A percentile compares a stretch with the other conserved stretches of the same genome.
These are phyloP conservation scores for Platycnemis pennipes DNA, from an alignment of 2,888 invertebrate species.

Conservation along the genomic window DNA sequence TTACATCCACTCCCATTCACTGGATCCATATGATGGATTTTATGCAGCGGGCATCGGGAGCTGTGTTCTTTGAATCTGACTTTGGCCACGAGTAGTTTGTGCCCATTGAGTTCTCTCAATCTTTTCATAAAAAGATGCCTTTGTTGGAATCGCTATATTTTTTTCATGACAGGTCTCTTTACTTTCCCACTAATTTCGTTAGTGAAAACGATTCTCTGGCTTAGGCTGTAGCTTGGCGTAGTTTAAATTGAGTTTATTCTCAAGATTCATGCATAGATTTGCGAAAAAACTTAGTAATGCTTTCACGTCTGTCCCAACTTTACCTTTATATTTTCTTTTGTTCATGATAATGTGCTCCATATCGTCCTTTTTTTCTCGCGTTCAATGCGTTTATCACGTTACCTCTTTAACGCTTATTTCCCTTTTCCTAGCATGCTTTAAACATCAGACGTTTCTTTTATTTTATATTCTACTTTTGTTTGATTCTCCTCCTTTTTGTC, in stretches of 20 bases:
- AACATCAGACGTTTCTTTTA: too few species aligned
- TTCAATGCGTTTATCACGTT: not conserved
- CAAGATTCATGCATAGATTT: not conserved
- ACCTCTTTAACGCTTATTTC: not conserved
- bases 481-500: too few species aligned
- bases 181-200: not conserved
- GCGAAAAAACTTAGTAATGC: not conserved
- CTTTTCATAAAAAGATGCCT: not conserved
- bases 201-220: not conserved
- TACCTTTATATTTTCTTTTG: not conserved
- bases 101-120: not conserved
- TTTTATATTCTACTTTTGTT: too few species aligned
- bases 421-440: not conserved
- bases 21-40: conserved; percentile 21
- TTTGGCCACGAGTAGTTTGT: not conserved
- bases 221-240: not conserved
- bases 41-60: not conserved
- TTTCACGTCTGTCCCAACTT: not conserved
- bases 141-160: not conserved
- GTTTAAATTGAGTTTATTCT: not conserved
- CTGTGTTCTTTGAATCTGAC: conserved; percentile 6
- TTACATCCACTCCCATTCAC: conserved; percentile 5
- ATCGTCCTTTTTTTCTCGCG: not conserved
- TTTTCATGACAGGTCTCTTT: not conserved
- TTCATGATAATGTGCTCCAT: not conserved